Conservation (phyloP, 2,888 invertebrate species). For the Leptopilina syphax region DNA sequence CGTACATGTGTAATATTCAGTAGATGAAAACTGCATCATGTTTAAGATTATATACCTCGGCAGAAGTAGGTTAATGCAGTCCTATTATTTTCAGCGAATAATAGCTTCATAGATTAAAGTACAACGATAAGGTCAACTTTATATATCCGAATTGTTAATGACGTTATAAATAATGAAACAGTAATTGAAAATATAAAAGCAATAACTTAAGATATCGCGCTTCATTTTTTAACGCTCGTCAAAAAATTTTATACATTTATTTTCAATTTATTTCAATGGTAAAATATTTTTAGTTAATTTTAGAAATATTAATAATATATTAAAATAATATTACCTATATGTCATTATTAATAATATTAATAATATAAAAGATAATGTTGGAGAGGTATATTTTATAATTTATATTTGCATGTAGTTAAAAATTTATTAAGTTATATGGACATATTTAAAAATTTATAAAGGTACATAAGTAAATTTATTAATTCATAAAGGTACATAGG, state of each 20-base stretch:
- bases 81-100: slow-evolving; percentile 31
- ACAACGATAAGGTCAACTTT: slow-evolving; percentile 28
- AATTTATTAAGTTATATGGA: too few relatives aligned
- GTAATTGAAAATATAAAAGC: slow-evolving; percentile 2
- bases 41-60: slow-evolving; percentile 12
- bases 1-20: slow-evolving; percentile 21
- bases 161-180: slow-evolving; percentile 5
- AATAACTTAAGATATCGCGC: not conserved
- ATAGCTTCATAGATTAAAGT: slow-evolving; percentile 17
- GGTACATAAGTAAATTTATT: too few relatives aligned
- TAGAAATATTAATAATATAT: too few relatives aligned
- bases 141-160: slow-evolving; percentile 24
- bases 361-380: too few relatives aligned
- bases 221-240: not conserved
- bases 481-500: too few relatives aligned
- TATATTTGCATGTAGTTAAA: too few relatives aligned
- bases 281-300: too few relatives aligned
- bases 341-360: too few relatives aligned
- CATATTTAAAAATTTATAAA: too few relatives aligned
- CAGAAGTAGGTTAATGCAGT: slow-evolving; percentile 30
- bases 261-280: too few relatives aligned
- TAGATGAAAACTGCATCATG: slow-evolving; percentile 32
- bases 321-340: too few relatives aligned
- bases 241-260: not conserved
- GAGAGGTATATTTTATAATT: too few relatives aligned